phyloP scores from a whole-genome alignment of 2,113 vertebrate species.

The Sander lucioperca region DNA sequence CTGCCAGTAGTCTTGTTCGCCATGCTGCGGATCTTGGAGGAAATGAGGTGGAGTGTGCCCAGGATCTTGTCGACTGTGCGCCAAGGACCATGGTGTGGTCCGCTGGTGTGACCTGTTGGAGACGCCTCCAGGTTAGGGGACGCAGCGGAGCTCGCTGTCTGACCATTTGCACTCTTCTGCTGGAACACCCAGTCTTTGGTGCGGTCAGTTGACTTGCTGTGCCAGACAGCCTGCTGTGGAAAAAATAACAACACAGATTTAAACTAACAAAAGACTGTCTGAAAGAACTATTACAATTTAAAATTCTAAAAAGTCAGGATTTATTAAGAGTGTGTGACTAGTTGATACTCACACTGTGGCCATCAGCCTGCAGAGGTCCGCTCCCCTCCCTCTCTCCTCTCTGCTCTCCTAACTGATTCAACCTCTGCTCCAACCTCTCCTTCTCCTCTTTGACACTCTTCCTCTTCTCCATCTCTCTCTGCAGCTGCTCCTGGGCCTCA shows the following conservation, averaged over 20 bases:
- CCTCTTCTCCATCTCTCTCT: conserved; percentile 84
- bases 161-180: conserved; percentile 84
- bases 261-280: not conserved
- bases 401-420: conserved; percentile 79
- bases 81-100: conserved; percentile 70
- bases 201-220: conserved; percentile 74
- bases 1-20: conserved; percentile 84
- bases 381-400: conserved; percentile 56
- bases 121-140: conserved; percentile 54
- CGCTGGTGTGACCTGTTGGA: conserved; percentile 44
- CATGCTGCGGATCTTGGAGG: conserved; percentile 86
- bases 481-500: conserved; percentile 87
- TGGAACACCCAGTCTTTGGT: conserved; percentile 91
- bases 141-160: conserved; percentile 63
- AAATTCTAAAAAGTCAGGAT: not conserved
- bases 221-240: conserved; percentile 20
- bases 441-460: conserved; percentile 86
- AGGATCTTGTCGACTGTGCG: conserved; percentile 84
- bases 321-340: not conserved
- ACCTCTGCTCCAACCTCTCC: conserved; percentile 85
- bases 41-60: conserved; percentile 85
- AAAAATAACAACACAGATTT: not conserved
- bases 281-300: not conserved
- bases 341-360: conserved; percentile 59
- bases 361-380: conserved; percentile 40